Evolutionary conservation across 2,888 invertebrate genomes (phyloP), one percentile per base, ranked within the genome.

Genomic region (Scaptomyza tumidula): DNA sequence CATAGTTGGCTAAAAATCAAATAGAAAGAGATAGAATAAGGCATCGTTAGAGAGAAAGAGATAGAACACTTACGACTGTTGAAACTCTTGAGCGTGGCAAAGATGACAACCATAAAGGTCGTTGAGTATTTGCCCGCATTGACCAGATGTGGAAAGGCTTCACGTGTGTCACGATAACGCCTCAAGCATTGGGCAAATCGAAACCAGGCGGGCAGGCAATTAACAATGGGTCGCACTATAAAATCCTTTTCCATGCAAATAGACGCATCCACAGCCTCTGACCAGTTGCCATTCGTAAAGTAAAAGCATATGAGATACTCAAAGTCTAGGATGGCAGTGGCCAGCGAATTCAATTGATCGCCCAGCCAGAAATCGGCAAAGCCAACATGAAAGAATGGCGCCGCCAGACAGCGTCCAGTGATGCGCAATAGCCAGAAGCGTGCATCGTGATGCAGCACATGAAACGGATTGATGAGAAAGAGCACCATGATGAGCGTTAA

Each of bases 321-420:
- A 90, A 99, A 96, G 92, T 99, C 99, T 13, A 98, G 93, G 76
- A 99, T 95, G 4, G 98, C 96, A 0, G 96, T 96, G 0, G 95
- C 96, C 75, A 99, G 94, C 58, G 98, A 98, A 92, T 98, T 99
- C 89, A 99, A 93, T 92, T 99, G 99, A 93, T 99, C 99, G 6
- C 98, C 99, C 91, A 99, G 95, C 99, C 99, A 99, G 94, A 99
- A 99, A 93, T 99, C 99, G 27, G 99, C 98, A 91, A 99, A 99
- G 45, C 96, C 95, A 9, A 99, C 99, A 79, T 97, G 97, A 90
- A 97, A 96, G 90, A 98, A 98, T 19, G 99, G 99, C 0, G 99
- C 98, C 37, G 96, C 95, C 49, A 98, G 89, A 77, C 98, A 96
- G 59, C 97, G 95, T 72, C 95, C 96, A 93, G 98, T 94, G 85